Evolutionary conservation across 2,888 invertebrate genomes (phyloP), one percentile per base, ranked within the genome.

Genomic region (Congeria kusceri): DNA sequence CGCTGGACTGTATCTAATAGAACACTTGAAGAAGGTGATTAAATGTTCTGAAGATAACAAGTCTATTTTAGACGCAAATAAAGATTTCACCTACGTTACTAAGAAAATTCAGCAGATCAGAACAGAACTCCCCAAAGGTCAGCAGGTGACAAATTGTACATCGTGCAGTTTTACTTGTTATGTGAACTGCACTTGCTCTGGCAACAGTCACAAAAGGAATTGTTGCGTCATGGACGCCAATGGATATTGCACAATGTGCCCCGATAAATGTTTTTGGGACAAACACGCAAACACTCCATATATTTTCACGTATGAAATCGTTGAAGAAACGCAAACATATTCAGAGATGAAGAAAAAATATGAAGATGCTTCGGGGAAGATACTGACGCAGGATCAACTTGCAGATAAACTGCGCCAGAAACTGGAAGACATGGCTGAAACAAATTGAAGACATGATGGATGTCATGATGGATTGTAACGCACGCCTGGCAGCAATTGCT

Each of bases 101-200:
- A 67, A n/a, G 11, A 44, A 44, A 44, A 9, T 13, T 13, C 46
- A 32, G 28, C 71, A 75, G 29, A 57, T 32, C 25, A 69, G 74
- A 62, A 61, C 32, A 15, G 71, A 73, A 9, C 46, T 83, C 4
- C 70, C 67, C 1, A 59, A 25, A 28, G 83, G 83, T 5, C 23
- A 58, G 13, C 67, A 83, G 59, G 80, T 80, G 4, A 83, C 83
- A 20, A 83, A 77, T 27, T 83, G 83, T 53, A 32, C 77, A 13
- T 39, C 32, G 11, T 83, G 83, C 29, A 32, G 78, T 46, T 25
- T 65, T 1, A 80, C 83, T 0, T 84, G 84, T 49, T 80, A 84
- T 25, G 32, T 71, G 11, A 32, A 59, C 23, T 84, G 84, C 46
- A 25, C 2, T 0, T 61, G 70, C 56, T 39, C 78, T 32, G 71